Evolutionary conservation across 1,140 invertebrate species (phyloP), one percentile per base, ranked within the genome.

Genomic region (Trypoxylus dichotomus): DNA sequence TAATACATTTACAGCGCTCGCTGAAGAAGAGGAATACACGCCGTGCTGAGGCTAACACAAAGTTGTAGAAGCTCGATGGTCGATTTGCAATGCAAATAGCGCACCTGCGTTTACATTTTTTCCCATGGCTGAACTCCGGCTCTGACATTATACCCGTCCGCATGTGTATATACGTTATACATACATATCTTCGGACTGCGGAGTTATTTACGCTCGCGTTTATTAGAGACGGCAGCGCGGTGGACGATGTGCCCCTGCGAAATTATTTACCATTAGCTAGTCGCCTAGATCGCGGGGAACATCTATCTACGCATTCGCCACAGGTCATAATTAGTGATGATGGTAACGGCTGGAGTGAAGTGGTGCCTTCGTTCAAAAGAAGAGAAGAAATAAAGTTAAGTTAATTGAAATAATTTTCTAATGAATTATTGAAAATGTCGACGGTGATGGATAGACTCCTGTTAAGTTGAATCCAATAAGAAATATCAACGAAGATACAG

Each of bases 41-140:
- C 15, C 19, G 19, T 6, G n/a, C 15, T 5, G n/a, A 54, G 47
- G 3, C 15, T 54, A 54, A 54, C 15, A 54, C 60, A 24, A 68
- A 25, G 60, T 29, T 15, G 60, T 68, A 68, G 60, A 68, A 68
- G 60, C 60, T 29, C 60, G 60, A 68, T 58, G 21, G 47, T 58
- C 47, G 76, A 82, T 82, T 82, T 82, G 82, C 82, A 82, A 81
- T 82, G 78, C 82, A 82, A 82, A 82, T 82, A 80, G 79, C 78
- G 82, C 82, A 82, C 82, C 82, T 82, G 82, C 82, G 82, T 81
- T 82, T 79, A 75, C 80, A 80, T 41, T 82, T 83, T 83, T 83
- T 83, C 79, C 80, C 82, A 79, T 79, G 79, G 80, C 63, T 68
- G 60, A 68, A 68, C 60, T 27, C 60, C 60, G 24, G 79, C 42